These are phyloP conservation scores for Agapostemon virescens DNA, from an alignment of 2,888 invertebrate genomes.

Conservation along the genomic window DNA sequence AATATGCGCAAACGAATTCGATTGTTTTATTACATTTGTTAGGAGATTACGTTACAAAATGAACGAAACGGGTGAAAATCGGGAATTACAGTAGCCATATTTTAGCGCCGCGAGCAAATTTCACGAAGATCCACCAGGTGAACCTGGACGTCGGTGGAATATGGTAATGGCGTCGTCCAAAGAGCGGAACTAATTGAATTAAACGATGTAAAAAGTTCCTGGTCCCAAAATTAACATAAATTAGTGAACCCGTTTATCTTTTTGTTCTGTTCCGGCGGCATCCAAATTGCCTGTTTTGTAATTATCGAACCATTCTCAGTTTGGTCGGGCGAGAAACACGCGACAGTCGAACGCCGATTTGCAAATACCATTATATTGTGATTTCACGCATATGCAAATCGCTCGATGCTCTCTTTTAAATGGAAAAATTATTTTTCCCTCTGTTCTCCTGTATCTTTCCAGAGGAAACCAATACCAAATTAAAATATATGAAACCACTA, in stretches of 20 bases:
- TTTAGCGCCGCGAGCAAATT: neutral
- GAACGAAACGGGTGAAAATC: neutral
- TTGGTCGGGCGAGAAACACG: neutral
- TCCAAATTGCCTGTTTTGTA: slow-evolving; percentile 21
- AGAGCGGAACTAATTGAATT: slow-evolving; percentile 73
- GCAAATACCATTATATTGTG: slow-evolving; percentile 11
- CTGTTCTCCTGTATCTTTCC: neutral
- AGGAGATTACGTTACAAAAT: neutral
- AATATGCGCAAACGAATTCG: neutral
- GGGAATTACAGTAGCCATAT: neutral
- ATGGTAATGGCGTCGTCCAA: slow-evolving; percentile 70
- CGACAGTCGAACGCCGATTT: slow-evolving; percentile 24
- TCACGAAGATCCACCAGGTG: neutral
- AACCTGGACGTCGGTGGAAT: slow-evolving; percentile 28
- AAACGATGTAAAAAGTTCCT: slow-evolving; percentile 70
- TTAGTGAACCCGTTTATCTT: slow-evolving; percentile 62
- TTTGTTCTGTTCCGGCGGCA: slow-evolving; percentile 32
- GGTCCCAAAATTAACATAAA: slow-evolving; percentile 69
- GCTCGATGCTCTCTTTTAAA: neutral
- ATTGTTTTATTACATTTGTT: neutral
- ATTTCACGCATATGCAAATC: neutral
- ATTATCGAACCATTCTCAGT: neutral
- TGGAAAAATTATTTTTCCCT: no score
- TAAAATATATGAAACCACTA: neutral
- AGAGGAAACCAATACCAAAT: neutral